Conservation (phyloP, 1,140 invertebrate species). For the Penaeus chinensis region DNA sequence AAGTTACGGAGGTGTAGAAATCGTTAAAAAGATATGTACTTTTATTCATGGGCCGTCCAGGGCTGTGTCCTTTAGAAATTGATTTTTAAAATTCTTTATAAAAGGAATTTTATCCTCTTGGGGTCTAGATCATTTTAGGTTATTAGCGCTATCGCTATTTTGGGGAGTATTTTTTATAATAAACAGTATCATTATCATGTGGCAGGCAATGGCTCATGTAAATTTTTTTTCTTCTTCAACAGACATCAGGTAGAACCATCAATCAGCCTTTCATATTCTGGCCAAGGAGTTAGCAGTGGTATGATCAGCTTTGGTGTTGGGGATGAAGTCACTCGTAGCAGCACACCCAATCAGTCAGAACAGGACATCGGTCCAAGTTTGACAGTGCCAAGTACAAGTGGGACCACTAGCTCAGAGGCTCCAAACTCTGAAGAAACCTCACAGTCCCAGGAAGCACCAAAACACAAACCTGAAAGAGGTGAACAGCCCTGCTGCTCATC, state of each 20-base stretch:
- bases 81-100: no score
- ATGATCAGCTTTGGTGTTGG: constrained; percentile 72
- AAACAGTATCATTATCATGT: no score
- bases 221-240: constrained; percentile 61
- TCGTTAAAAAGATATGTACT: no score
- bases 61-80: no score
- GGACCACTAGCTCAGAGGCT: not conserved
- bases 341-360: constrained; percentile 57
- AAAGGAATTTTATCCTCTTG: no score
- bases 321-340: constrained; percentile 69
- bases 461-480: not conserved
- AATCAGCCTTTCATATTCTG: constrained; percentile 72
- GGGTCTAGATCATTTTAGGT: no score
- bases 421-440: not conserved
- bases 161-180: no score
- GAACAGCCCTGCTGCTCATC: constrained; percentile 28
- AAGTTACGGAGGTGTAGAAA: no score
- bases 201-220: not conserved
- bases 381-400: no score
- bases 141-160: no score
- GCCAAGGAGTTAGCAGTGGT: constrained; percentile 71
- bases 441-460: not conserved
- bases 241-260: constrained; percentile 74
- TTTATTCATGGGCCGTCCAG: no score
- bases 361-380: constrained; percentile 1